phyloP scores from a whole-genome alignment of 1,140 invertebrate genomes.

The Octopus bimaculoides region DNA sequence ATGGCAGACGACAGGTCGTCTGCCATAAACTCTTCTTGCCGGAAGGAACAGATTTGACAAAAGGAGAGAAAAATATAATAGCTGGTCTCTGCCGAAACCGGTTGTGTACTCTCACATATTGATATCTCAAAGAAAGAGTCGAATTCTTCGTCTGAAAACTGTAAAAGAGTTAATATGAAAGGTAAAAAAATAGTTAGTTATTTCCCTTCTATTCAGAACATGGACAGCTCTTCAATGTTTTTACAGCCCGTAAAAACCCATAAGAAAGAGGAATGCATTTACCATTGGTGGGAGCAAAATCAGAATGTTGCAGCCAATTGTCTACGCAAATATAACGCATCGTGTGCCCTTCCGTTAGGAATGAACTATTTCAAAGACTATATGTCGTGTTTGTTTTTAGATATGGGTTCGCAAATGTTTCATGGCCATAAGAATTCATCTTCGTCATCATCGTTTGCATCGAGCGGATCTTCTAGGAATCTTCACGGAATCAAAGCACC shows the following conservation, averaged over 20 bases:
- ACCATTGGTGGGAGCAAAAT: not conserved
- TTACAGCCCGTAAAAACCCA: too few relatives aligned
- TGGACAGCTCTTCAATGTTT: too few relatives aligned
- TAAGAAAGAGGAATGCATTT: too few relatives aligned
- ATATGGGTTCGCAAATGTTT: not conserved
- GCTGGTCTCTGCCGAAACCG: constrained; percentile 4
- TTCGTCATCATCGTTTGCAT: not conserved
- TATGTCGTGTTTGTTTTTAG: not conserved
- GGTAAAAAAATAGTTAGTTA: too few relatives aligned
- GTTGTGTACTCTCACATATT: not conserved
- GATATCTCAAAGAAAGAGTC: not conserved
- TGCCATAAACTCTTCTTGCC: not conserved
- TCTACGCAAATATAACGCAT: too few relatives aligned
- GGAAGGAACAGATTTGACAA: not conserved
- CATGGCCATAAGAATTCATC: not conserved
- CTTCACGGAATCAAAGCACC: not conserved
- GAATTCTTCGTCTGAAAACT: too few relatives aligned
- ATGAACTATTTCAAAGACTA: not conserved
- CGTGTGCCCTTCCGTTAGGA: not conserved
- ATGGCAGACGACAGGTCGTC: not conserved
- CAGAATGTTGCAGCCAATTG: too few relatives aligned
- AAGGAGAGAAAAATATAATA: constrained; percentile 9
- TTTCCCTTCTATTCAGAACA: too few relatives aligned
- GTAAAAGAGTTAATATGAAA: too few relatives aligned
- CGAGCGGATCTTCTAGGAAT: not conserved